These are phyloP conservation scores for Glossophaga mutica DNA, from an alignment of 2,797 vertebrate genomes.

Conservation along the genomic window DNA sequence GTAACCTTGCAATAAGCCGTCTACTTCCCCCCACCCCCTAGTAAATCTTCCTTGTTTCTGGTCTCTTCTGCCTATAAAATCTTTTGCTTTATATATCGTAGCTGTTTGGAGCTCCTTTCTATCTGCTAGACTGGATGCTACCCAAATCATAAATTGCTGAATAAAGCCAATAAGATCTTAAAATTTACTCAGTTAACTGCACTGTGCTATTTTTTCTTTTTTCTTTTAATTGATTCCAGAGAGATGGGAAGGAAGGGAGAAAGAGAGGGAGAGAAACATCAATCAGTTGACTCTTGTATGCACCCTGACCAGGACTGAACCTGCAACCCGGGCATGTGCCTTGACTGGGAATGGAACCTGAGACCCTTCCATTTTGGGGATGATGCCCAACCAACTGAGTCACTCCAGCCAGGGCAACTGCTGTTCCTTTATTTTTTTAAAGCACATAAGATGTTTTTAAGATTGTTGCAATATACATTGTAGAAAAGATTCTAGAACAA, in stretches of 20 bases:
- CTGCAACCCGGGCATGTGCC: no score
- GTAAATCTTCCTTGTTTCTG: not conserved
- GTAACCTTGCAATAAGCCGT: not conserved
- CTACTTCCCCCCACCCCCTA: not conserved
- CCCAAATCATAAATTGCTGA: not conserved
- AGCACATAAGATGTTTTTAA: not conserved
- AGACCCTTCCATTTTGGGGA: no score
- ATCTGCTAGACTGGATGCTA: not conserved
- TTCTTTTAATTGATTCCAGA: not conserved
- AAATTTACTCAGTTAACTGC: not conserved
- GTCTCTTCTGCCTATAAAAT: not conserved
- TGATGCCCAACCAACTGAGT: not conserved
- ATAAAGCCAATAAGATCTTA: not conserved
- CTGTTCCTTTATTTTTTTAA: not conserved
- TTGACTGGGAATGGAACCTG: no score
- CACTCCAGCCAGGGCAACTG: not conserved
- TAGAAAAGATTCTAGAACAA: not conserved
- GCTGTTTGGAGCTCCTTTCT: not conserved
- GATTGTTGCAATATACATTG: conserved; percentile 22
- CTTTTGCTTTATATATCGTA: not conserved
- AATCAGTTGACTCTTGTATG: no score
- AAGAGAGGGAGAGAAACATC: no score
- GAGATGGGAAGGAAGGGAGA: no score
- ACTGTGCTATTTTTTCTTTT: not conserved
- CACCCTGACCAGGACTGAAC: no score